Evolutionary conservation across 1,140 invertebrate genomes (phyloP), one percentile per base, ranked within the genome.

Genomic region (Lasioglossum albipes): DNA sequence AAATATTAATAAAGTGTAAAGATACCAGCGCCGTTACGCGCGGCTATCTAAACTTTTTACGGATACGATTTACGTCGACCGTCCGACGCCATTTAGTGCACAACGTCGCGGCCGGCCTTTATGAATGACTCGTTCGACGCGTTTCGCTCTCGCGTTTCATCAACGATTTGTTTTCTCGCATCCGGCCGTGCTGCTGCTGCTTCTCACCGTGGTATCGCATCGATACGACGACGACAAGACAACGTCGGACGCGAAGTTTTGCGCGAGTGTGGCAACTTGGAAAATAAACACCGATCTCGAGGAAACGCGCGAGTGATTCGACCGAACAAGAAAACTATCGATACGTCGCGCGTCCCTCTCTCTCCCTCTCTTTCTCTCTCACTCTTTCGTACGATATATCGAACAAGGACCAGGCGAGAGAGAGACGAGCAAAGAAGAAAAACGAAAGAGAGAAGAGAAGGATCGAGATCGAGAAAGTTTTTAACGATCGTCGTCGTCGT

Each of bases 1-100:
- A 86, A 87, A 87, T 87, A 87, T 87, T 87, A 87, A 87, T 87
- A 87, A 86, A 75, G 81, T 86, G 81, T 86, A 86, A 87, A 75
- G 84, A 78, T 84, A 76, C 52, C 59, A 73, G 45, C 59, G 49
- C 45, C 31, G 86, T 81, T 79, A 57, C 22, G 78, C 81, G 70
- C 75, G 70, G 76, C 77, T 70, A 80, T 71, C 49, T 68, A 75
- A 82, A 82, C 68, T 65, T 86, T 73, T 79, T 66, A 61, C 49
- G 64, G 65, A 13, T n/a, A 66, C 67, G 78, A 82, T 75, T 67
- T 71, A 61, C 72, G 62, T 72, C 59, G 52, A 79, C 36, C n/a
- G 57, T 64, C 20, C 42, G 52, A 42, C 41, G 67, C 41, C 45
- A 57, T 52, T n/a, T 27, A 18, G 20, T 27, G 31, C 42, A 76